A percentile compares a stretch with the other conserved stretches of the same genome.
Evolutionary conservation across 92 coral and sea anemone genomes (phyloP).

Genomic region (Palythoa heliodiscus): DNA sequence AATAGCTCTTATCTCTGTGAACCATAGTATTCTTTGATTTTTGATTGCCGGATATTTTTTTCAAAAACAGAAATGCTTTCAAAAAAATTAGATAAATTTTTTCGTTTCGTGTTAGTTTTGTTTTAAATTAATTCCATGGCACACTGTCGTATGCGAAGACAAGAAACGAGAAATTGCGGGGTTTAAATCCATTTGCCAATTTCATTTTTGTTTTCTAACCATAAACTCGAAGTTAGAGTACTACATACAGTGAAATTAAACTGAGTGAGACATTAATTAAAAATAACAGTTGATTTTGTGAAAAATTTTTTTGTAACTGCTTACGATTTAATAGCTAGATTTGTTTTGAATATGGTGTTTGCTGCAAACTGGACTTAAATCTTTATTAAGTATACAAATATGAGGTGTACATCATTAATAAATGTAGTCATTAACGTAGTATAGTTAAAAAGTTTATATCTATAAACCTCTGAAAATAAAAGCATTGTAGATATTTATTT

Average conservation of each 20-base stretch:
- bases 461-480: too few species aligned
- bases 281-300: not conserved
- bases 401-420: not conserved
- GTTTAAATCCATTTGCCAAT: not conserved
- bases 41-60: not conserved
- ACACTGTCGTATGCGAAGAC: not conserved
- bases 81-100: not conserved
- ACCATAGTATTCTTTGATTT: not conserved
- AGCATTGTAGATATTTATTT: too few species aligned
- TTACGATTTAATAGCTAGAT: not conserved
- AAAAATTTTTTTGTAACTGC: not conserved
- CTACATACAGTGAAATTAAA: too few species aligned
- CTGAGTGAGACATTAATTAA: not conserved
- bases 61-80: not conserved
- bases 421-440: not conserved
- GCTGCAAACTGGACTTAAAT: not conserved
- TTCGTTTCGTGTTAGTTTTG: not conserved
- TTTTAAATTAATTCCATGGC: not conserved
- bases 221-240: not conserved
- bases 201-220: not conserved
- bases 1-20: not conserved
- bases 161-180: not conserved
- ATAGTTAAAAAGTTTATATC: not conserved
- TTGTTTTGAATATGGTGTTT: not conserved
- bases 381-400: constrained; percentile 4